Percentiles rank a stretch among this genome's conserved stretches.
phyloP scores from a whole-genome alignment of 2,888 invertebrate genomes.

The Chorisops tibialis region DNA sequence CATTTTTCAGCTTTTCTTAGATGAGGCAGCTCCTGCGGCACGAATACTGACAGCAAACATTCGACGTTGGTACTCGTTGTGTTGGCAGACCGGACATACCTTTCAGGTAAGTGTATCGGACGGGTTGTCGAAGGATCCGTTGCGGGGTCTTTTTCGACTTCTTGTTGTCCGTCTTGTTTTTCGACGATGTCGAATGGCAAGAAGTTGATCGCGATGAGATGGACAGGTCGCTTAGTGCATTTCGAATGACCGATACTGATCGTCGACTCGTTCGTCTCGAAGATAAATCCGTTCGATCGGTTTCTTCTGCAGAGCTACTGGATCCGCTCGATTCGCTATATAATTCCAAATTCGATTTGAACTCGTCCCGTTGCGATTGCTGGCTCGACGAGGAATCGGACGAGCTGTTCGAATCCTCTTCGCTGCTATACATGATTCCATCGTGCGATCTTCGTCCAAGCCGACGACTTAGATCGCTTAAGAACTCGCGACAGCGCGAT shows the following conservation, averaged over 20 bases:
- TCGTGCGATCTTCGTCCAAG: constrained; percentile 55
- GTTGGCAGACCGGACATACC: constrained; percentile 79
- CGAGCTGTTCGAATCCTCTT: constrained; percentile 53
- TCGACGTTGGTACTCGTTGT: constrained; percentile 67
- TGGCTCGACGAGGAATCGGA: constrained; percentile 35
- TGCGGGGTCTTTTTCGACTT: constrained; percentile 54
- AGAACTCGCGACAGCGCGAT: constrained; percentile 55
- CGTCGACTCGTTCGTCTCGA: constrained; percentile 35
- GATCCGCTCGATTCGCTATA: constrained; percentile 59
- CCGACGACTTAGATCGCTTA: constrained; percentile 60
- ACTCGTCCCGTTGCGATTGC: constrained; percentile 17
- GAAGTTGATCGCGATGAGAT: constrained; percentile 62
- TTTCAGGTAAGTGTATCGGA: constrained; percentile 76
- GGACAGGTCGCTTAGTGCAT: constrained; percentile 66
- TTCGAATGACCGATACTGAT: constrained; percentile 63
- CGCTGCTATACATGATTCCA: constrained; percentile 47
- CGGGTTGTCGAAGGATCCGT: constrained; percentile 72
- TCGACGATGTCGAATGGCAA: constrained; percentile 54
- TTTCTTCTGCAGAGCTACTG: constrained; percentile 56
- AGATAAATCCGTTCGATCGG: neutral
- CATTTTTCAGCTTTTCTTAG: too few relatives aligned
- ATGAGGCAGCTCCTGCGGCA: constrained; percentile 6
- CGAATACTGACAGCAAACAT: constrained; percentile 43
- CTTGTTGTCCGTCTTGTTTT: constrained; percentile 31
- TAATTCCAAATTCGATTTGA: constrained; percentile 45